These are phyloP conservation scores for Leuctra nigra DNA, from an alignment of 2,888 invertebrate species.

Conservation along the genomic window DNA sequence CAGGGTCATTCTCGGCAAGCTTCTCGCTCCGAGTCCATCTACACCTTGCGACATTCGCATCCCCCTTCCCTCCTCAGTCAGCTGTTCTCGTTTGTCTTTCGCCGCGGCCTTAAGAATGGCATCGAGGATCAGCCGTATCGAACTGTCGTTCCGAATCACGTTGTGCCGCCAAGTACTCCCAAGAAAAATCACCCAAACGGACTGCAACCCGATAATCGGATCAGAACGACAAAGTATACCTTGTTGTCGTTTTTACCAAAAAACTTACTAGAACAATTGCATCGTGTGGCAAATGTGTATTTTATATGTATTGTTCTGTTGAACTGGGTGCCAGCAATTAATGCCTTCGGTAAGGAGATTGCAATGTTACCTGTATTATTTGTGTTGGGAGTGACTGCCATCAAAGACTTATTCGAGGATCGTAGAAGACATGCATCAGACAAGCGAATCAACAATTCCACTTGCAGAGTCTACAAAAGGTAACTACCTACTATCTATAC, in stretches of 20 bases:
- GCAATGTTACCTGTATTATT: slow-evolving; percentile 93
- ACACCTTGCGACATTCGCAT: slow-evolving; percentile 70
- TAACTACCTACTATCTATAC: too few species aligned
- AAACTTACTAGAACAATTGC: slow-evolving; percentile 95
- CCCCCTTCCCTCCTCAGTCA: slow-evolving; percentile 65
- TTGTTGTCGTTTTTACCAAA: slow-evolving; percentile 89
- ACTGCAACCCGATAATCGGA: slow-evolving; percentile 71
- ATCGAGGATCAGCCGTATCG: slow-evolving; percentile 63
- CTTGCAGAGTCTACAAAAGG: slow-evolving; percentile 88
- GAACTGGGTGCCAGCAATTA: slow-evolving; percentile 92
- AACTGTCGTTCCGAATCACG: slow-evolving; percentile 76
- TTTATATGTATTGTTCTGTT: slow-evolving; percentile 94
- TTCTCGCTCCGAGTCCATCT: slow-evolving; percentile 82
- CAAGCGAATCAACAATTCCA: slow-evolving; percentile 87
- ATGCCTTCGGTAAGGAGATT: slow-evolving; percentile 92
- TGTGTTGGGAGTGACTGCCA: slow-evolving; percentile 88
- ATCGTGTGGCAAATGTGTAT: slow-evolving; percentile 94
- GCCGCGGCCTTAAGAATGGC: slow-evolving; percentile 47
- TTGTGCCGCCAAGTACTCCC: slow-evolving; percentile 74
- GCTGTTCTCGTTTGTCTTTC: slow-evolving; percentile 53
- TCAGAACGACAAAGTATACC: slow-evolving; percentile 93
- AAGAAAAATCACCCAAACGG: slow-evolving; percentile 77
- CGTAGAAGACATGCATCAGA: slow-evolving; percentile 83
- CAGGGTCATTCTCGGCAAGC: slow-evolving; percentile 78
- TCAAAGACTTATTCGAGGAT: slow-evolving; percentile 94